Base-by-base conservation (phyloP, 2,113 vertebrate species). In the Chionomys nivalis region DNA sequence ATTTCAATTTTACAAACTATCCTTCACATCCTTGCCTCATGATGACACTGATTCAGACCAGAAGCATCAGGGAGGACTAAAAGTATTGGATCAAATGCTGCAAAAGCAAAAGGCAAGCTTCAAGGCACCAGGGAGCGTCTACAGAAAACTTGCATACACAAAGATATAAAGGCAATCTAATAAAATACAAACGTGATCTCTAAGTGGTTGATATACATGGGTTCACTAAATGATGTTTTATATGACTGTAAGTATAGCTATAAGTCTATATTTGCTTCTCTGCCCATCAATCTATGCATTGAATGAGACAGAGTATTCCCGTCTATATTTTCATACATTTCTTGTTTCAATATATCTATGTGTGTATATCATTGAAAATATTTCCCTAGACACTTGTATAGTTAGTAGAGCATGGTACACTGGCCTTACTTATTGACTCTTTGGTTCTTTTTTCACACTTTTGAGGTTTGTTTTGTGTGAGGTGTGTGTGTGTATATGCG, bases 151-250 rank as follows among this genome's bases (percentile, higher is more conserved):
- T 87, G 8, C 4, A 44, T 65, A 33, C 28, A 66, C 16, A 87
- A 72, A 77, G 17, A 16, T 42, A 90, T 52, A 72, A 94, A 92
- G n/a, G 12, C 94, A 76, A 89, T 89, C 82, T 21, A 76, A 17
- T 47, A 87, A 94, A 94, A 90, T 92, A 12, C 36, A 79, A 95
- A 90, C 47, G 6, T 81, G 44, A 5, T 87, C 77, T 87, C 8
- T 83, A 70, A 88, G 12, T 65, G 16, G 31, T 83, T 3, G 0
- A 26, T 79, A 55, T 31, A 58, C 28, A 82, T 31, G 42, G 52
- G 10, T 72, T 82, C 65, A 49, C 65, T 78, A 73, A 87, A 90
- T 66, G 55, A 44, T 75, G 58, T 52, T 92, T 96, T 75, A 13
- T 73, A 49, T 44, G 2, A 72, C 86, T 93, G 8, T 76, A 63